These are phyloP conservation scores for Leptinotarsa lineolata DNA, from an alignment of 1,140 invertebrate species.

Conservation along the genomic window DNA sequence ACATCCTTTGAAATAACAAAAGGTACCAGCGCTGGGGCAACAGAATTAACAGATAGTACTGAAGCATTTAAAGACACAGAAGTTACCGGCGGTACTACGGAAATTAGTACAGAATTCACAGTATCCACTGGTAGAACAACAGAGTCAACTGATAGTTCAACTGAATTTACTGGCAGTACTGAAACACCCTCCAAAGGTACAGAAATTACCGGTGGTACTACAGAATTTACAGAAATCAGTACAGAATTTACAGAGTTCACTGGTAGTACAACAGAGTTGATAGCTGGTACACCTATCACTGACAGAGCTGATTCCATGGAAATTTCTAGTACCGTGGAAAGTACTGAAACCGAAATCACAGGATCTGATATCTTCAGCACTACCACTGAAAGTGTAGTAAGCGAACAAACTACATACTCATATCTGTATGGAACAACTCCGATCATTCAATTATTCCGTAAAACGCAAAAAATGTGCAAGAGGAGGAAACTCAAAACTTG, in stretches of 20 bases:
- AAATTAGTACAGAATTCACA: slow-evolving; percentile 5
- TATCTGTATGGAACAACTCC: slow-evolving; percentile 8
- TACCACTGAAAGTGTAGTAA: slow-evolving; percentile 43
- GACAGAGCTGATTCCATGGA: slow-evolving; percentile 27
- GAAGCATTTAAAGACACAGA: slow-evolving; percentile 36
- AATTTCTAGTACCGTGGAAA: slow-evolving; percentile 15
- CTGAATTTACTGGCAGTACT: slow-evolving; percentile 34
- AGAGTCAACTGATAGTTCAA: slow-evolving; percentile 30
- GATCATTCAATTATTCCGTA: slow-evolving; percentile 58
- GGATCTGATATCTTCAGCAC: slow-evolving; percentile 54
- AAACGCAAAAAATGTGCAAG: slow-evolving; percentile 65
- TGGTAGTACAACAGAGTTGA: slow-evolving; percentile 33
- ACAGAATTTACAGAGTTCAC: slow-evolving; percentile 32
- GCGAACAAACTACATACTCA: slow-evolving; percentile 20
- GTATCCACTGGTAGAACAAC: slow-evolving; percentile 28
- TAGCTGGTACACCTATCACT: not conserved
- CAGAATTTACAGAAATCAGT: slow-evolving; percentile 32
- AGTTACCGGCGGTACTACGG: slow-evolving; percentile 18
- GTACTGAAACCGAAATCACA: slow-evolving; percentile 27
- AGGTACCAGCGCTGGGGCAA: slow-evolving; percentile 27
- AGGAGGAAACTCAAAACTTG: slow-evolving; percentile 67
- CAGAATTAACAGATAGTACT: slow-evolving; percentile 32
- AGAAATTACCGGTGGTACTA: slow-evolving; percentile 24
- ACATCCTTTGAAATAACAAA: slow-evolving; percentile 4
- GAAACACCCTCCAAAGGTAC: not conserved